A percentile compares a stretch with the other conserved stretches of the same genome.
Evolutionary conservation across 1,140 invertebrate genomes (phyloP).

Genomic region (Halesus radiatus): DNA sequence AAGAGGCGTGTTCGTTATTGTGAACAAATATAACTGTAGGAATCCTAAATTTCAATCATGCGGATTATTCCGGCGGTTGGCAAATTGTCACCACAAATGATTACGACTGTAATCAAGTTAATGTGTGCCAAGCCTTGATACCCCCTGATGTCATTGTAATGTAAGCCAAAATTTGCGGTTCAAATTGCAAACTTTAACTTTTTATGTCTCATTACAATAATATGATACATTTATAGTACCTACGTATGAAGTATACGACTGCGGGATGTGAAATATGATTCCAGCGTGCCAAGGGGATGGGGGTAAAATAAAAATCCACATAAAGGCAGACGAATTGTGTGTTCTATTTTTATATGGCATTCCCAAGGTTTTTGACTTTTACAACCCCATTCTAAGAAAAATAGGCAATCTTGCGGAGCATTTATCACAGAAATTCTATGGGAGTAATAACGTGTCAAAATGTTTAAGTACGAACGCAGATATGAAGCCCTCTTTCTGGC

Average conservation of each 20-base stretch:
- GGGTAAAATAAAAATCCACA: background rate
- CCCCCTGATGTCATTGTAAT: too few relatives aligned
- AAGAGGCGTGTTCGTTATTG: too few relatives aligned
- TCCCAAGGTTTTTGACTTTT: slow-evolving; percentile 13
- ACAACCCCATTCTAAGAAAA: slow-evolving; percentile 18
- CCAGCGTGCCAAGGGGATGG: background rate
- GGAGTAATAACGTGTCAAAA: slow-evolving; percentile 16
- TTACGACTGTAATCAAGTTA: too few relatives aligned
- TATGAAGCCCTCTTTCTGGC: background rate
- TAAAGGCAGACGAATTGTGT: slow-evolving; percentile 12
- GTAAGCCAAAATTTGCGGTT: background rate
- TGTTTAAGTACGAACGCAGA: slow-evolving; percentile 1
- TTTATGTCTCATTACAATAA: background rate
- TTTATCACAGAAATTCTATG: slow-evolving; percentile 15
- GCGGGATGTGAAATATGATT: too few relatives aligned
- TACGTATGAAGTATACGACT: too few relatives aligned
- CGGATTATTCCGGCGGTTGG: too few relatives aligned
- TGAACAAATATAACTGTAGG: too few relatives aligned
- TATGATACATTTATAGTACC: too few relatives aligned
- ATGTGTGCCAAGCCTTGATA: too few relatives aligned
- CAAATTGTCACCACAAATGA: too few relatives aligned
- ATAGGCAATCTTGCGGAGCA: slow-evolving; percentile 17
- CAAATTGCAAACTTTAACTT: background rate
- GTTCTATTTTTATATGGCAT: slow-evolving; percentile 25
- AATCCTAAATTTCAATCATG: too few relatives aligned